Percentiles rank a stretch among this genome's conserved stretches.
phyloP scores from a whole-genome alignment of 2,113 vertebrate species.

The Neodon shergylaensis region DNA sequence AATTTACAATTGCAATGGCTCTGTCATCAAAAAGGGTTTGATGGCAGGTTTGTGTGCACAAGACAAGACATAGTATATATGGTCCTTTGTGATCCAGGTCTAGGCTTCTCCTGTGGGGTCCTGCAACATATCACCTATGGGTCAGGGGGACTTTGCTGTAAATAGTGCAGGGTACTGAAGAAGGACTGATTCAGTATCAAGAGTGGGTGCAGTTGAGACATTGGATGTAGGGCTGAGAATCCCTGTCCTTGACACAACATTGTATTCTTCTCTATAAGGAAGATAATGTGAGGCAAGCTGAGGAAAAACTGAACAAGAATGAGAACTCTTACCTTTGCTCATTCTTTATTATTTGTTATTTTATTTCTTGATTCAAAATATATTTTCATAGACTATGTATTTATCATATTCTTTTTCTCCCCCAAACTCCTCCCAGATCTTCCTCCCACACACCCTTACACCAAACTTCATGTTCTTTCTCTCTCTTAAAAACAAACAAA shows the following conservation, averaged over 20 bases:
- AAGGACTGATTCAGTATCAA: neutral
- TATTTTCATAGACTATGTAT: neutral
- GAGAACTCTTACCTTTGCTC: neutral
- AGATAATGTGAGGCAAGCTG: neutral
- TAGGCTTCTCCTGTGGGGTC: neutral
- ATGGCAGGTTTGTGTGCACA: neutral
- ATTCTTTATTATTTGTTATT: neutral
- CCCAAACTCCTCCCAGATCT: neutral
- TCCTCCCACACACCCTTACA: neutral
- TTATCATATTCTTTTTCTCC: neutral
- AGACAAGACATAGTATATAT: too few relatives aligned
- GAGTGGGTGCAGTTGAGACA: fast-evolving
- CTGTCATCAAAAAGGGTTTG: neutral
- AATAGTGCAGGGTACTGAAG: too few relatives aligned
- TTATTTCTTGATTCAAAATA: neutral
- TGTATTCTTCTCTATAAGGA: neutral
- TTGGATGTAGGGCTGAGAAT: fast-evolving
- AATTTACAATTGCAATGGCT: neutral
- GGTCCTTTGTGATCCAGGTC: neutral
- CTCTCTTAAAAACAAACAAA: neutral
- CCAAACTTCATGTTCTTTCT: neutral
- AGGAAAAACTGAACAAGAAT: neutral
- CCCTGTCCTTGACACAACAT: neutral
- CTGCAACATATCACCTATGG: neutral
- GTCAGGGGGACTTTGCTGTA: neutral